phyloP scores from a whole-genome alignment of 2,113 vertebrate genomes.

The Myrmecophaga tridactyla region DNA sequence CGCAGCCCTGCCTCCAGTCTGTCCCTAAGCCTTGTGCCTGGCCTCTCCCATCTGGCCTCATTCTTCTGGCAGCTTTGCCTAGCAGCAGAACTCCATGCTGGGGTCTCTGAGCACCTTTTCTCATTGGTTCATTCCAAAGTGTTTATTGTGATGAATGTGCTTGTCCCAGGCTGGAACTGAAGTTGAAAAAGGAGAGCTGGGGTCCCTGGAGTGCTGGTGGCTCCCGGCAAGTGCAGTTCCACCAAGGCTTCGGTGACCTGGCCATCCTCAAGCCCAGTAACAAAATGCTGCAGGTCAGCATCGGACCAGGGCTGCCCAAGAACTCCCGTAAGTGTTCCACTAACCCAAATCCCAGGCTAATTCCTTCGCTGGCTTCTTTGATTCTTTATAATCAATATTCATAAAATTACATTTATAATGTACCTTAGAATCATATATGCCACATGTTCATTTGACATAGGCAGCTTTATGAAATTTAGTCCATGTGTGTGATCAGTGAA shows the following conservation, averaged over 20 bases:
- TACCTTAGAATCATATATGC: not conserved
- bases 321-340: constrained; percentile 92
- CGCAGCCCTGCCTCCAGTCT: not conserved
- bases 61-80: not conserved
- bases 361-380: not conserved
- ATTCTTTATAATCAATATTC: not conserved
- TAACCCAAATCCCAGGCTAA: not conserved
- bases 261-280: constrained; percentile 92
- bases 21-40: accelerated
- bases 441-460: not conserved
- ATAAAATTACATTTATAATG: not conserved
- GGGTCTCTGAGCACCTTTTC: accelerated
- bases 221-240: constrained; percentile 93
- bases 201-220: constrained; percentile 93
- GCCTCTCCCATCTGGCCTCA: not conserved
- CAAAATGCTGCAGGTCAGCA: constrained; percentile 97
- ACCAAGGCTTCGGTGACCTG: constrained; percentile 90
- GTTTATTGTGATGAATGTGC: not conserved
- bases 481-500: not conserved
- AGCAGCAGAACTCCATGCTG: not conserved
- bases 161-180: constrained; percentile 92
- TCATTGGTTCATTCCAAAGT: not conserved
- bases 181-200: constrained; percentile 98
- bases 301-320: constrained; percentile 94
- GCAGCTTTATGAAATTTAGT: not conserved